Evolutionary conservation across 2,113 vertebrate species (phyloP).

Genomic region (Entomyzon cyanotis): DNA sequence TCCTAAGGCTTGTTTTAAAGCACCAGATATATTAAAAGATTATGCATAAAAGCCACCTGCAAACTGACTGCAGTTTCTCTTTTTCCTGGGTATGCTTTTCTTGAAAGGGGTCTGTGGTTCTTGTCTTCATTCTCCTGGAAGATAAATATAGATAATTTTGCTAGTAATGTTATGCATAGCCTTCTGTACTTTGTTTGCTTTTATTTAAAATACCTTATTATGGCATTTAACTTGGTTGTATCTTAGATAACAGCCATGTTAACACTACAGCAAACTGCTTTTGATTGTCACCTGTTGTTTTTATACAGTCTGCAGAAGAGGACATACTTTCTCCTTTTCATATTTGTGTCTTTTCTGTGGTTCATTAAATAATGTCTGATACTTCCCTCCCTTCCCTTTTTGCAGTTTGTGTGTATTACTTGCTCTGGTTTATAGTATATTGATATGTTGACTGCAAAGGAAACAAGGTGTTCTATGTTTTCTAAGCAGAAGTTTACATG

Average conservation of each 20-base stretch:
- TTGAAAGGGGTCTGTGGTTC: background rate
- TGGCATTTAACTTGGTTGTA: background rate
- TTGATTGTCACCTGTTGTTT: background rate
- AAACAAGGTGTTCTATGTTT: background rate
- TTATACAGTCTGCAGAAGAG: background rate
- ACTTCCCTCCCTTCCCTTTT: background rate
- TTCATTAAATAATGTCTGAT: background rate
- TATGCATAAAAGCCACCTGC: background rate
- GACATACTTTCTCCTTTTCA: background rate
- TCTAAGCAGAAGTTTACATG: background rate
- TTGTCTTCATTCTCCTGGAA: background rate
- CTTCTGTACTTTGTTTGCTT: background rate
- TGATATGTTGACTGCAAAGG: background rate
- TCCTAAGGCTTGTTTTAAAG: background rate
- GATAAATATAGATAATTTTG: background rate
- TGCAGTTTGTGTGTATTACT: background rate
- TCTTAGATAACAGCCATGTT: background rate
- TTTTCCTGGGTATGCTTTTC: background rate
- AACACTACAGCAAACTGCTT: background rate
- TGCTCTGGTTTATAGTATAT: background rate
- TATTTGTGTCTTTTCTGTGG: background rate
- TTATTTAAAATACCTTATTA: background rate
- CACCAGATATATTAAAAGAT: background rate
- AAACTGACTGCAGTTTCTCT: background rate
- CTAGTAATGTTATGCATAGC: background rate